A percentile compares a stretch with the other conserved stretches of the same genome.
phyloP scores from a whole-genome alignment of 2,113 vertebrate genomes.

The Carollia perspicillata region DNA sequence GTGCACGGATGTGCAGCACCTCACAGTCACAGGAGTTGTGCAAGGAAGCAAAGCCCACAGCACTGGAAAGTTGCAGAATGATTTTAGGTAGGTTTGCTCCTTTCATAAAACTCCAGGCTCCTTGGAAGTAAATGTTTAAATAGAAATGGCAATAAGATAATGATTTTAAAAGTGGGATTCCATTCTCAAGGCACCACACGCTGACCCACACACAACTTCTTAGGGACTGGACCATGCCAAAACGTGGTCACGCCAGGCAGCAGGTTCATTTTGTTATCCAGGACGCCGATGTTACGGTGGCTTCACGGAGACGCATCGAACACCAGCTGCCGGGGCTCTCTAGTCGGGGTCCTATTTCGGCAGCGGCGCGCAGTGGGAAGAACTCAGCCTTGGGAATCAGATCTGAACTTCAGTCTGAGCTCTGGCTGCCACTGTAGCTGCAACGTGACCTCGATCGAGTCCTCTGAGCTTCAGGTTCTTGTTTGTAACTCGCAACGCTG shows the following conservation, averaged over 20 bases:
- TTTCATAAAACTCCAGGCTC: not conserved
- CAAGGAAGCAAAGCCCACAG: not conserved
- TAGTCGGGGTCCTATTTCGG: accelerated
- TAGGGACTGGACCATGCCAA: not conserved
- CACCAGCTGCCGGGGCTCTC: not conserved
- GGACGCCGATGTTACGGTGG: accelerated
- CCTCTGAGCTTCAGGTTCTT: not conserved
- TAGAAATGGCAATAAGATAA: not conserved
- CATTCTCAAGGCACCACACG: not conserved
- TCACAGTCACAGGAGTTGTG: not conserved
- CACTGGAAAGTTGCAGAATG: not conserved
- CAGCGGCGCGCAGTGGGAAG: not conserved
- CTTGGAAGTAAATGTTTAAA: not conserved
- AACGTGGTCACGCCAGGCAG: too few species aligned
- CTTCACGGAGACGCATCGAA: not conserved
- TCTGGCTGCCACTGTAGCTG: not conserved
- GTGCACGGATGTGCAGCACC: not conserved
- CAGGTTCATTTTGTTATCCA: not conserved
- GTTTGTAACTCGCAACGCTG: not conserved
- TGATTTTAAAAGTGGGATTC: not conserved
- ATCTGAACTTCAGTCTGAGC: not conserved
- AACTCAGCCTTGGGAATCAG: not conserved
- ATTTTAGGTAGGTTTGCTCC: not conserved
- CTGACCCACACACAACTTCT: not conserved
- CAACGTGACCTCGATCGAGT: not conserved